Percentiles rank a stretch among this genome's conserved stretches.
Conservation (phyloP, 2,113 vertebrate species). For the Riparia riparia region DNA sequence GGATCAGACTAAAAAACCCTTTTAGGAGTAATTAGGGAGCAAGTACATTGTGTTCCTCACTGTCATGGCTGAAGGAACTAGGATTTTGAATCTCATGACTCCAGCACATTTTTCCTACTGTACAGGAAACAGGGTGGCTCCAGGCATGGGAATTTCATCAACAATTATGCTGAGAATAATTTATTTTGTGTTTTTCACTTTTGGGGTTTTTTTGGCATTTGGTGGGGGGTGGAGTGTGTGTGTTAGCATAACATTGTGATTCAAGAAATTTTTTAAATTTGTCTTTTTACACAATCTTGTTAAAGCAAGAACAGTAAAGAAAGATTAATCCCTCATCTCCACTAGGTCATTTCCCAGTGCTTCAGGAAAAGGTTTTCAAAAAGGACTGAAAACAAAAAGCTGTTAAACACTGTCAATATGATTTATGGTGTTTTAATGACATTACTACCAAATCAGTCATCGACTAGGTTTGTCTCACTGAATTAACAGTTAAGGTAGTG, state of each 20-base stretch:
- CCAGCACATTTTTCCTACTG: background rate
- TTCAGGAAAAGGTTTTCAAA: background rate
- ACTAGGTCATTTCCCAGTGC: background rate
- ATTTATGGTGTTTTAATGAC: conserved; percentile 26
- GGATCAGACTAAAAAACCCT: background rate
- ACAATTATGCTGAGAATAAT: background rate
- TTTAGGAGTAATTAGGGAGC: background rate
- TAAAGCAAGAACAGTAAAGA: background rate
- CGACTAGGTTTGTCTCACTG: background rate
- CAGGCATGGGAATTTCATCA: background rate
- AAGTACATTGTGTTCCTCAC: background rate
- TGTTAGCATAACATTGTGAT: background rate
- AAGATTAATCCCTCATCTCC: background rate
- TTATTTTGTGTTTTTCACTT: background rate
- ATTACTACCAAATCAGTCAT: background rate
- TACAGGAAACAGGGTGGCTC: accelerated
- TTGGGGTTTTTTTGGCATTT: background rate
- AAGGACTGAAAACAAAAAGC: background rate
- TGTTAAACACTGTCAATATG: background rate
- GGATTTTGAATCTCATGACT: background rate
- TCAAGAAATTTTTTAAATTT: background rate
- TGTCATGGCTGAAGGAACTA: background rate
- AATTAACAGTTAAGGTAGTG: background rate
- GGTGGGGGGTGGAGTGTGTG: background rate
- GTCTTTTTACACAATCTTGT: background rate